A percentile compares a stretch with the other conserved stretches of the same genome.
Evolutionary conservation across 2,113 vertebrate species (phyloP).

Genomic region (Toxotes chatareus): DNA sequence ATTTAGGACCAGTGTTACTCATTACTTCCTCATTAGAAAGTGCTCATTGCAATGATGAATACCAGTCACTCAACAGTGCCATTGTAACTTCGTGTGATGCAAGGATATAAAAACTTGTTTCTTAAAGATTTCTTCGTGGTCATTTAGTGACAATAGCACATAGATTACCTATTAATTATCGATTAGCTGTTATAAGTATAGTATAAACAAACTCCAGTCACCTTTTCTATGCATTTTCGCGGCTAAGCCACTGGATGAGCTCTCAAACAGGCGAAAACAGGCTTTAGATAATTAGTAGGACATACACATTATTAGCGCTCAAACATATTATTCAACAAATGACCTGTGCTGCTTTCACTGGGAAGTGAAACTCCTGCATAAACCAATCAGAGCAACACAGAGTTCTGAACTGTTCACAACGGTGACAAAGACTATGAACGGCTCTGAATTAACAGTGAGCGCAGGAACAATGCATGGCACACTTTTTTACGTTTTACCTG

Average conservation of each 20-base stretch:
- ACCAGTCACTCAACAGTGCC: neutral
- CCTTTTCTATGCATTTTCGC: neutral
- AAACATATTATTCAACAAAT: conserved; percentile 7
- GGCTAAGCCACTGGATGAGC: neutral
- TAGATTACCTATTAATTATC: neutral
- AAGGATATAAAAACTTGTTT: neutral
- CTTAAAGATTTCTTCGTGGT: neutral
- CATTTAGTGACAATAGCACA: neutral
- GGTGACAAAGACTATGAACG: neutral
- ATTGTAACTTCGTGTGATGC: neutral
- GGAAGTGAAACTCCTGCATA: conserved; percentile 31
- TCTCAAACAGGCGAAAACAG: conserved; percentile 22
- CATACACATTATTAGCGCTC: neutral
- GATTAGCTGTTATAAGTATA: neutral
- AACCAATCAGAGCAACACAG: neutral
- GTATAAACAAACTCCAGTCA: neutral
- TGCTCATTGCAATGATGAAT: neutral
- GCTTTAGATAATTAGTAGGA: neutral
- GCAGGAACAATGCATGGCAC: too few relatives aligned
- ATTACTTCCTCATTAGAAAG: neutral
- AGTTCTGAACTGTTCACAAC: neutral
- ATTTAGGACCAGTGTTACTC: neutral
- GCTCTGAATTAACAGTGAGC: neutral
- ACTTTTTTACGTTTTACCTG: conserved; percentile 16
- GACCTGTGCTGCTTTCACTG: conserved; percentile 10